Conservation (phyloP, 2,113 vertebrate genomes). For the Neogobius melanostomus region DNA sequence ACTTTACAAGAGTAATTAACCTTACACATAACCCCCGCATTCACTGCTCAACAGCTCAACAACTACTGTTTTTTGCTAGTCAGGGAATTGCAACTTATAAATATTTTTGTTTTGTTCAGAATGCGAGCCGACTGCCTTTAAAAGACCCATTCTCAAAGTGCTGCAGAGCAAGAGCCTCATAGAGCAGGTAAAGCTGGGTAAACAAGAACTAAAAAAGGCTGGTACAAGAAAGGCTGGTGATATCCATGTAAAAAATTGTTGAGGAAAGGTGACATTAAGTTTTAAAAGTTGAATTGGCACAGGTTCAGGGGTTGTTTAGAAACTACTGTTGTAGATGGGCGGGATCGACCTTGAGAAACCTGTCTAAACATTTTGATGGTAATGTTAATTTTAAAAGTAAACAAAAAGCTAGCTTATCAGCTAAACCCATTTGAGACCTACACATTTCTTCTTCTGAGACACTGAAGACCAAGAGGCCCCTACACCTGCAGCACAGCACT, state of each 20-base stretch:
- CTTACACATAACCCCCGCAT: conserved; percentile 4
- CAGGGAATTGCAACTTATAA: conserved; percentile 29
- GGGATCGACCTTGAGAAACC: background rate
- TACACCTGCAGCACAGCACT: too few relatives aligned
- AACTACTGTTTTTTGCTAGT: conserved; percentile 12
- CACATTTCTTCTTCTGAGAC: too few relatives aligned
- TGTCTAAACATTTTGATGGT: background rate
- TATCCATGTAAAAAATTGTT: background rate
- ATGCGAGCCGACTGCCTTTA: conserved; percentile 14
- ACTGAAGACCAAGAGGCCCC: too few relatives aligned
- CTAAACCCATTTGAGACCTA: too few relatives aligned
- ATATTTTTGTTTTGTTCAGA: conserved; percentile 27
- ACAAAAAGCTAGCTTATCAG: too few relatives aligned
- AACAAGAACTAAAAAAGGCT: conserved; percentile 2
- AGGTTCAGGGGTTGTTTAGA: background rate
- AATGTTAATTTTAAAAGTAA: too few relatives aligned
- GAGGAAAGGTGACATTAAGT: conserved; percentile 10
- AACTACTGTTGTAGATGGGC: background rate
- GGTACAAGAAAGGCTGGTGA: background rate
- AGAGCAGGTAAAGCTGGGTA: conserved; percentile 5
- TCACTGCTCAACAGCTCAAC: conserved; percentile 18
- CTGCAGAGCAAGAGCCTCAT: background rate
- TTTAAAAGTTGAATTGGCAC: background rate
- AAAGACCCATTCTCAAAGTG: conserved; percentile 15
- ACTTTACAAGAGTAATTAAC: background rate